These are phyloP conservation scores for Onychomys torridus DNA, from an alignment of 2,797 vertebrate species.

Conservation along the genomic window DNA sequence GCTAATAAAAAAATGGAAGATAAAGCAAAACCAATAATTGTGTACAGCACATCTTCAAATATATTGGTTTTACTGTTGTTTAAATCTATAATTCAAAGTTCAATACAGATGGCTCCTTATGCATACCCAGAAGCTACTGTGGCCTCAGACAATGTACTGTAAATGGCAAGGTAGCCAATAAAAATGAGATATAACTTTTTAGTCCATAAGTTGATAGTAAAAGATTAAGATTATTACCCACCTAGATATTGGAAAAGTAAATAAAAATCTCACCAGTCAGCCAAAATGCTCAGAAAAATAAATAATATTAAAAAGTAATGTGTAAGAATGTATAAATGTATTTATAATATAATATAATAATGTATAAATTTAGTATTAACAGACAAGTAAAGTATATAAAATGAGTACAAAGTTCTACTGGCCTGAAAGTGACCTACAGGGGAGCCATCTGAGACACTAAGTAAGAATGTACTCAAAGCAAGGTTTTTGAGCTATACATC, in stretches of 20 bases:
- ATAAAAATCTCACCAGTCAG: constrained; percentile 40
- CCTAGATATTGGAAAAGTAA: constrained; percentile 48
- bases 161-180: constrained; percentile 18
- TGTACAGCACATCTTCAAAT: not conserved
- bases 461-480: constrained; percentile 19
- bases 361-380: not conserved
- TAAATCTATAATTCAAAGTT: constrained; percentile 12
- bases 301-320: constrained; percentile 10
- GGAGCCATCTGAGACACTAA: not conserved
- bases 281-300: constrained; percentile 18
- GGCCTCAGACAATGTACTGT: constrained; percentile 18
- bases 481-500: not conserved
- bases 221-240: constrained; percentile 43
- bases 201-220: constrained; percentile 28
- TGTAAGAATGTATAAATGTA: not conserved
- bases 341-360: not conserved
- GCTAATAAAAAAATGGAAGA: constrained; percentile 31
- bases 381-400: constrained; percentile 32
- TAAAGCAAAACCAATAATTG: constrained; percentile 30
- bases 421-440: not conserved
- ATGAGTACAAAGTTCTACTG: constrained; percentile 13
- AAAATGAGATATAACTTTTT: constrained; percentile 29
- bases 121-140: not conserved
- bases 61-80: constrained; percentile 35
- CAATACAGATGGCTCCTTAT: not conserved